Percentiles rank a stretch among this genome's conserved stretches.
These are phyloP conservation scores for Drosophila varians DNA, from an alignment of 1,140 invertebrate species.

Conservation along the genomic window DNA sequence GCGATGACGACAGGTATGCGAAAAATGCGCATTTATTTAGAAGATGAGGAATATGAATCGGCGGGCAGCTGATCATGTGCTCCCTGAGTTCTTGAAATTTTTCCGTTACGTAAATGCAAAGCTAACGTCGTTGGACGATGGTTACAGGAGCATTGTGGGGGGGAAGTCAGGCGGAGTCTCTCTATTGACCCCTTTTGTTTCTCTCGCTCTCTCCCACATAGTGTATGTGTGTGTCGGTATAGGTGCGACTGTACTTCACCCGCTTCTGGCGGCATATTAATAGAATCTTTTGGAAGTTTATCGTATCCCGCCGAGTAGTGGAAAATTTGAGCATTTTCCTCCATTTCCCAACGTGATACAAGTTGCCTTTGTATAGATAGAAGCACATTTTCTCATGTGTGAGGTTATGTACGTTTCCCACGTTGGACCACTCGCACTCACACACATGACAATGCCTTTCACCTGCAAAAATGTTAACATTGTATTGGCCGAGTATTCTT, in stretches of 20 bases:
- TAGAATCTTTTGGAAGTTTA: conserved; percentile 54
- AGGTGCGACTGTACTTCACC: conserved; percentile 74
- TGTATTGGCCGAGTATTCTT: conserved; percentile 62
- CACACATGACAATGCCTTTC: conserved; percentile 48
- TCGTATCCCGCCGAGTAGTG: conserved; percentile 22
- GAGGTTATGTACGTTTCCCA: conserved; percentile 70
- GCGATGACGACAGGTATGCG: conserved; percentile 89
- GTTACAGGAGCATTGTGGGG: conserved; percentile 48
- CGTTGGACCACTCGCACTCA: conserved; percentile 35
- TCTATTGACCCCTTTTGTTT: conserved; percentile 67
- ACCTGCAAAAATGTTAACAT: conserved; percentile 65
- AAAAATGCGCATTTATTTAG: conserved; percentile 13
- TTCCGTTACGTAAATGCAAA: conserved; percentile 77
- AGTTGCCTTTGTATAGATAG: conserved; percentile 5
- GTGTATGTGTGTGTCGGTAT: conserved; percentile 55
- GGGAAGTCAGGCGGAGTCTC: conserved; percentile 47
- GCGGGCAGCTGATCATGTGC: conserved; percentile 64
- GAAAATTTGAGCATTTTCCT: conserved; percentile 22
- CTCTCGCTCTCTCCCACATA: conserved; percentile 17
- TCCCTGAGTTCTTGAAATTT: conserved; percentile 40
- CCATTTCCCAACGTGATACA: background rate
- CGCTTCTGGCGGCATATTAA: conserved; percentile 56
- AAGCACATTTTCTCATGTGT: conserved; percentile 70
- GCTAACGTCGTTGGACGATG: conserved; percentile 65
- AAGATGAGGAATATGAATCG: conserved; percentile 7